A percentile compares a stretch with the other conserved stretches of the same genome.
phyloP scores from a whole-genome alignment of 2,797 vertebrate genomes.

The Rhinoraja longicauda region DNA sequence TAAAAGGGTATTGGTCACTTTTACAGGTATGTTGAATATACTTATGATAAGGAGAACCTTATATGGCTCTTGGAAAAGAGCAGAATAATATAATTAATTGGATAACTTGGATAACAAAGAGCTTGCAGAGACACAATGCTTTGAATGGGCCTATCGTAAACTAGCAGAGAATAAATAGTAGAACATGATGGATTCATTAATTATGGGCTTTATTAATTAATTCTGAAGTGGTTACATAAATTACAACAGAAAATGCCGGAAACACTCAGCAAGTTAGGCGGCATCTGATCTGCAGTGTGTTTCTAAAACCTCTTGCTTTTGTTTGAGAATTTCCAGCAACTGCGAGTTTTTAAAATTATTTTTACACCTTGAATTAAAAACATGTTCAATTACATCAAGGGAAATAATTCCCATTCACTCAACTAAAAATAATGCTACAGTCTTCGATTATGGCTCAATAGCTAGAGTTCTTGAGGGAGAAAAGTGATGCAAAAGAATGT shows the following conservation, averaged over 20 bases:
- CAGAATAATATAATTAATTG: not conserved
- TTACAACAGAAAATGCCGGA: not conserved
- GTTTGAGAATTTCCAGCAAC: too few relatives aligned
- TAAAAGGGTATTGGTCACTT: not conserved
- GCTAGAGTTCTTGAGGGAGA: not conserved
- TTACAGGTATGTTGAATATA: not conserved
- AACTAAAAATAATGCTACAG: not conserved
- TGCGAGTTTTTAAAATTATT: too few relatives aligned
- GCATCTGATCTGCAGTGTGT: too few relatives aligned
- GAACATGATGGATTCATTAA: not conserved
- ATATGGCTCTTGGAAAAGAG: not conserved
- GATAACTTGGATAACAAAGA: slow-evolving; percentile 15
- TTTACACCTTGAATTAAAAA: not conserved
- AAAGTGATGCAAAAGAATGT: not conserved
- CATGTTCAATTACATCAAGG: not conserved
- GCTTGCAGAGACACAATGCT: not conserved
- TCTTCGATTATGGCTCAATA: not conserved
- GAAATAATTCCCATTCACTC: not conserved
- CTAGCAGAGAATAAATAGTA: not conserved
- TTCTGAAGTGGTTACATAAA: not conserved
- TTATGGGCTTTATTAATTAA: not conserved
- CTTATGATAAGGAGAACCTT: not conserved
- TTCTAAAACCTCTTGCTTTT: too few relatives aligned
- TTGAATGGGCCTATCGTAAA: too few relatives aligned
- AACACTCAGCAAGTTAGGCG: too few relatives aligned